A percentile compares a stretch with the other conserved stretches of the same genome.
These are phyloP conservation scores for Hyppa rectilinea DNA, from an alignment of 2,888 invertebrate species.

Conservation along the genomic window DNA sequence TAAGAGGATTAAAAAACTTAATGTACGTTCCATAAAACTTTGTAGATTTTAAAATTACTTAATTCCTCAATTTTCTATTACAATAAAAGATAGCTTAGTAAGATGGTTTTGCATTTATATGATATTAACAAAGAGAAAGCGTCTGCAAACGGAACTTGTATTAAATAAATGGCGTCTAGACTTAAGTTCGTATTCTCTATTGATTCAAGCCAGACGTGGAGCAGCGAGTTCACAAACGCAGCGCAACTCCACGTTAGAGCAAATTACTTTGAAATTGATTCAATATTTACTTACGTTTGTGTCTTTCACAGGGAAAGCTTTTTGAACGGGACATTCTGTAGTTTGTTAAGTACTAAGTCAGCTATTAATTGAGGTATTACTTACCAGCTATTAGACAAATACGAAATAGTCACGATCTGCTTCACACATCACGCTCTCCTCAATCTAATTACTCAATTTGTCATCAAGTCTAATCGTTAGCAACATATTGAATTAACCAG, in stretches of 20 bases:
- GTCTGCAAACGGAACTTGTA: conserved; percentile 43
- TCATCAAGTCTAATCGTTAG: conserved; percentile 20
- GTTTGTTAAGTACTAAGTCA: conserved; percentile 5
- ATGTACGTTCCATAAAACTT: not conserved
- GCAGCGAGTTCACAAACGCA: conserved; percentile 19
- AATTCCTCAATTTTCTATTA: conserved; percentile 7
- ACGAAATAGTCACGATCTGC: not conserved
- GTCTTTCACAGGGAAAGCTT: conserved; percentile 21
- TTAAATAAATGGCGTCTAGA: conserved; percentile 60
- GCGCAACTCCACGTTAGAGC: conserved; percentile 10
- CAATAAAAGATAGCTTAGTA: not conserved
- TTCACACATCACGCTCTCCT: not conserved
- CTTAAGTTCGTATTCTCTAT: conserved; percentile 57
- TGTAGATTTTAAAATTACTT: conserved; percentile 13
- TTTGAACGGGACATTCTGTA: conserved; percentile 1
- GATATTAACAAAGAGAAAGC: conserved; percentile 54
- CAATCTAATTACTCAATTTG: conserved; percentile 19
- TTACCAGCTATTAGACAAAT: conserved; percentile 11
- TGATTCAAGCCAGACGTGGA: conserved; percentile 47
- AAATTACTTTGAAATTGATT: conserved; percentile 51
- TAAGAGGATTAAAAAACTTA: conserved; percentile 1
- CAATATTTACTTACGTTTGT: conserved; percentile 41
- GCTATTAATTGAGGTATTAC: not conserved
- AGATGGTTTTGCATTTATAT: conserved; percentile 32
- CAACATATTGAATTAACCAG: conserved; percentile 26